Evolutionary conservation across 2,113 vertebrate species (phyloP).

Genomic region (Amblyopsis rosae): DNA sequence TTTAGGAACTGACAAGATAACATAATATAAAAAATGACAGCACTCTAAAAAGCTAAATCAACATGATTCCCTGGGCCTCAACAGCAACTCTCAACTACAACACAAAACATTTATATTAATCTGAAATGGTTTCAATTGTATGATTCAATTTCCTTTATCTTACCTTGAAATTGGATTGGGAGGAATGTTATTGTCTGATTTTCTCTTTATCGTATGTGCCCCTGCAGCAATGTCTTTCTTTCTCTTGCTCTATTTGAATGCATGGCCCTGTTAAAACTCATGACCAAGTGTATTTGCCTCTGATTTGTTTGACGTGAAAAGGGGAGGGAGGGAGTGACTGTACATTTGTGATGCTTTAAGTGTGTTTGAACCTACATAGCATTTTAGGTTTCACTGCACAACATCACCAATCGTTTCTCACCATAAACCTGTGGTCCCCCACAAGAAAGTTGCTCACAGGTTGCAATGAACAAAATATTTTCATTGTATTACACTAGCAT

Average conservation of each 20-base stretch:
- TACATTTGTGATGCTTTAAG: conserved; percentile 45
- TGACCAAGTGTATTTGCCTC: conserved; percentile 76
- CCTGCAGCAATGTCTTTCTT: conserved; percentile 44
- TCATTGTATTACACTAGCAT: too few relatives aligned
- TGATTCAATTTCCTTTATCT: conserved; percentile 40
- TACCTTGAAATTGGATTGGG: conserved; percentile 56
- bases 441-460: too few relatives aligned
- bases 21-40: neutral
- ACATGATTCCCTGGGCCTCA: neutral
- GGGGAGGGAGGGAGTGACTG: conserved; percentile 50
- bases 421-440: too few relatives aligned
- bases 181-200: conserved; percentile 19
- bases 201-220: conserved; percentile 27
- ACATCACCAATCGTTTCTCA: too few relatives aligned
- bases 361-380: neutral
- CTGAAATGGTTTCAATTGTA: neutral
- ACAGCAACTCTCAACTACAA: neutral
- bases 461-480: too few relatives aligned
- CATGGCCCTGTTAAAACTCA: conserved; percentile 66
- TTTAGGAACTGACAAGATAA: conserved; percentile 4
- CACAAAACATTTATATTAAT: neutral
- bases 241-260: conserved; percentile 66
- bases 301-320: conserved; percentile 77
- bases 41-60: neutral
- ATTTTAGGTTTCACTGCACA: neutral